These are phyloP conservation scores for Eretmocerus hayati DNA, from an alignment of 2,888 invertebrate species.

Conservation along the genomic window DNA sequence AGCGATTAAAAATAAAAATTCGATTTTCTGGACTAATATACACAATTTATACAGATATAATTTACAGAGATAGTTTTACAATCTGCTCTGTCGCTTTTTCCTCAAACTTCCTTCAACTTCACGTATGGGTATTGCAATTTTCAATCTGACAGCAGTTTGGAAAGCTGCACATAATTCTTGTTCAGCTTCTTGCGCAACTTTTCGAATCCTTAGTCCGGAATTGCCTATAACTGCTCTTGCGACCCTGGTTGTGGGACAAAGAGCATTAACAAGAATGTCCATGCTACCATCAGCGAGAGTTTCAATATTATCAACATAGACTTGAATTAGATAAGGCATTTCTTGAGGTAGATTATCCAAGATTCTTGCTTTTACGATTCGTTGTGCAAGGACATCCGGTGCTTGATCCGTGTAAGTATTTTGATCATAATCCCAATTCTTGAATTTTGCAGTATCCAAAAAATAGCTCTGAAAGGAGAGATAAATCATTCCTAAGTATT, in stretches of 20 bases:
- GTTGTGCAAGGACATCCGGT: slow-evolving; percentile 61
- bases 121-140: slow-evolving; percentile 22
- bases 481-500: no score
- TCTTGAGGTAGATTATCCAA: slow-evolving; percentile 78
- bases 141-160: slow-evolving; percentile 31
- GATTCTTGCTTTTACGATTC: slow-evolving; percentile 74
- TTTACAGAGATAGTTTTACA: background rate
- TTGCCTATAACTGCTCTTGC: slow-evolving; percentile 62
- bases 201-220: slow-evolving; percentile 61
- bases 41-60: background rate
- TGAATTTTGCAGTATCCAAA: slow-evolving; percentile 58
- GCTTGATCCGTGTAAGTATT: slow-evolving; percentile 68
- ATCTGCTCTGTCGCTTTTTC: no score
- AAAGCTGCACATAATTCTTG: slow-evolving; percentile 33
- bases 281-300: slow-evolving; percentile 53
- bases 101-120: slow-evolving; percentile 1
- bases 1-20: no score
- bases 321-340: slow-evolving; percentile 72
- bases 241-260: slow-evolving; percentile 58
- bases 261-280: slow-evolving; percentile 54
- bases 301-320: slow-evolving; percentile 62
- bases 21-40: slow-evolving; percentile 3
- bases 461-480: slow-evolving; percentile 65
- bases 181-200: slow-evolving; percentile 49
- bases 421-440: slow-evolving; percentile 61